Evolutionary conservation across 35 echinoderm and acorn worm genomes (phyloP).

Genomic region (Patiria miniata): DNA sequence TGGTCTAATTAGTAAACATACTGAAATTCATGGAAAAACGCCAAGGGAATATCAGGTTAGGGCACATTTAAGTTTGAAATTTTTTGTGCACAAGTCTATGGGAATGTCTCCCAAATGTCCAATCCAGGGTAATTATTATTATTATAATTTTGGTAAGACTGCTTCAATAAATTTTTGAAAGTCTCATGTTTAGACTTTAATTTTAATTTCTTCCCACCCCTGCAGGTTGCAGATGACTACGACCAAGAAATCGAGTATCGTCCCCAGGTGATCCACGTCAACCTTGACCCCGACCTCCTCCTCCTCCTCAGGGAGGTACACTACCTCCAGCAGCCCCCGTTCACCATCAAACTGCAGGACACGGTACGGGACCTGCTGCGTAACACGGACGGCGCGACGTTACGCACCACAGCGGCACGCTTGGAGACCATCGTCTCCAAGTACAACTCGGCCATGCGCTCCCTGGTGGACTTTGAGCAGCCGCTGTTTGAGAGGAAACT

Average conservation of each 20-base stretch:
- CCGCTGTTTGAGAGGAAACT: conserved; percentile 97
- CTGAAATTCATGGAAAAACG: no score
- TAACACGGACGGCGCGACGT: conserved; percentile 75
- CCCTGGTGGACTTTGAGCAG: conserved; percentile 92
- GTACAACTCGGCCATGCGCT: conserved; percentile 95
- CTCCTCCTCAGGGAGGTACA: conserved; percentile 92
- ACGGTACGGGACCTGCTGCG: conserved; percentile 74
- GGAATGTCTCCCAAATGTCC: no score
- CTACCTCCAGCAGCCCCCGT: conserved; percentile 79
- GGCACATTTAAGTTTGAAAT: no score
- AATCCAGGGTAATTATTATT: no score
- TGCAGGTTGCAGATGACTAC: conserved; percentile 88
- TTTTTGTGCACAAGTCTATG: no score
- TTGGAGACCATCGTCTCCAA: conserved; percentile 95
- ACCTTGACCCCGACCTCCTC: conserved; percentile 87
- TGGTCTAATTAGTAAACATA: no score
- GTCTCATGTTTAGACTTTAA: background rate
- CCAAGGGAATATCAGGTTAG: no score
- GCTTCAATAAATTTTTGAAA: background rate
- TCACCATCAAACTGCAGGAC: conserved; percentile 89
- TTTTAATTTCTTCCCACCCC: background rate
- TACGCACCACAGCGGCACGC: conserved; percentile 77
- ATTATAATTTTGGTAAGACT: background rate
- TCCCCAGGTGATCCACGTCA: conserved; percentile 87
- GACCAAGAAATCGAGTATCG: conserved; percentile 82